Conservation (phyloP, 2,113 vertebrate genomes). For the Collichthys lucidus region DNA sequence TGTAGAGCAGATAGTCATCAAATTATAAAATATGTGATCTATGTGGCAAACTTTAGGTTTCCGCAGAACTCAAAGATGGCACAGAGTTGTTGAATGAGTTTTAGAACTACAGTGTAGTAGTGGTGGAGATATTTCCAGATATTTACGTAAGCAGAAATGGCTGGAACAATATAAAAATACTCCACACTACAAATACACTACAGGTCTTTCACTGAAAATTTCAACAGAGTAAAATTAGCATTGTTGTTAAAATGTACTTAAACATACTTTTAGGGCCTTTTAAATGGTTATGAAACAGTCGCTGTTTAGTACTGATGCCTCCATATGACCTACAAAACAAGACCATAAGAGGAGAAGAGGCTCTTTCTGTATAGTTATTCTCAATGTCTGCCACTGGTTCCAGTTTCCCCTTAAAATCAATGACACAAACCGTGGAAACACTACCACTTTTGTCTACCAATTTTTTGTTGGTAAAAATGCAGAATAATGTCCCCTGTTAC, state of each 20-base stretch:
- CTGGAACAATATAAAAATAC: neutral
- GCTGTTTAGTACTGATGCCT: no score
- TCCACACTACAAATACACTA: neutral
- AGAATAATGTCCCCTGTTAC: neutral
- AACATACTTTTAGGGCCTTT: no score
- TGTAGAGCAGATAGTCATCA: neutral
- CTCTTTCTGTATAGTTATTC: no score
- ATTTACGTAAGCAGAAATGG: neutral
- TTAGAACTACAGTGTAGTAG: neutral
- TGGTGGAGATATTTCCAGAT: neutral
- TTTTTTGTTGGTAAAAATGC: neutral
- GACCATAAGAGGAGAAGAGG: no score
- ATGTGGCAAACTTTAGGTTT: constrained; percentile 4
- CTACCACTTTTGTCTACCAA: no score
- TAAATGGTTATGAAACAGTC: no score
- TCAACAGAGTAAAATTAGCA: neutral
- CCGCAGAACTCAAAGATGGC: neutral
- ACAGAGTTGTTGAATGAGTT: no score
- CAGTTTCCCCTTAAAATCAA: no score
- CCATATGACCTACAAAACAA: no score
- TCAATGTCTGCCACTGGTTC: no score
- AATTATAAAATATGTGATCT: neutral
- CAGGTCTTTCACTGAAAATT: neutral
- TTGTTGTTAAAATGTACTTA: neutral
- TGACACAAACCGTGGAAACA: no score